Conservation (phyloP, 2,113 vertebrate genomes). For the Istiophorus platypterus region DNA sequence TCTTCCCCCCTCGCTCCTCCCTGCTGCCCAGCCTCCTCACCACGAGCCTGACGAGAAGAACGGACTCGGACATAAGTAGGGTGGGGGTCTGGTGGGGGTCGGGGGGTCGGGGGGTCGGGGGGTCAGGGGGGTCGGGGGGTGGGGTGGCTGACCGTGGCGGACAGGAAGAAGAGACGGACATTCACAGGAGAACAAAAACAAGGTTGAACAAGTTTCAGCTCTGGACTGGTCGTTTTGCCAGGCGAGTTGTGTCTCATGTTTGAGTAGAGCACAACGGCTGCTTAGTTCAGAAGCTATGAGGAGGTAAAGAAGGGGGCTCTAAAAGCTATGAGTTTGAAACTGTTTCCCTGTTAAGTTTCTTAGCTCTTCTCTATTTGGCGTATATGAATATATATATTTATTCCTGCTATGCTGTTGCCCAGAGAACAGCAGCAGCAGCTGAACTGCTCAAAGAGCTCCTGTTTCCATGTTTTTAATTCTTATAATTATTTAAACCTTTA, state of each 20-base stretch:
- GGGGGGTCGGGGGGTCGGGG: too few relatives aligned
- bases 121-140: too few relatives aligned
- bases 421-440: slow-evolving; percentile 78
- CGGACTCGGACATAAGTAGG: slow-evolving; percentile 43
- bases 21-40: slow-evolving; percentile 33
- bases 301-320: slow-evolving; percentile 42
- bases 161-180: slow-evolving; percentile 70
- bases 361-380: slow-evolving; percentile 68
- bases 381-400: slow-evolving; percentile 83
- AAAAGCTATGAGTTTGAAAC: slow-evolving; percentile 73
- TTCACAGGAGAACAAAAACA: slow-evolving; percentile 65
- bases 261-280: slow-evolving; percentile 57
- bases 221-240: slow-evolving; percentile 20
- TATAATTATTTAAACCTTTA: slow-evolving; percentile 86
- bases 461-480: slow-evolving; percentile 80
- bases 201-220: slow-evolving; percentile 49
- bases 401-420: slow-evolving; percentile 80
- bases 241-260: slow-evolving; percentile 29
- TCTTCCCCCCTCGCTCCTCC: background rate
- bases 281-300: slow-evolving; percentile 49
- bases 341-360: slow-evolving; percentile 61
- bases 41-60: slow-evolving; percentile 54
- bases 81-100: too few relatives aligned
- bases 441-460: slow-evolving; percentile 87
- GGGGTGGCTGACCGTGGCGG: slow-evolving; percentile 43